A percentile compares a stretch with the other conserved stretches of the same genome.
Conservation (phyloP, 2,113 vertebrate genomes). For the Hypanus sabinus region DNA sequence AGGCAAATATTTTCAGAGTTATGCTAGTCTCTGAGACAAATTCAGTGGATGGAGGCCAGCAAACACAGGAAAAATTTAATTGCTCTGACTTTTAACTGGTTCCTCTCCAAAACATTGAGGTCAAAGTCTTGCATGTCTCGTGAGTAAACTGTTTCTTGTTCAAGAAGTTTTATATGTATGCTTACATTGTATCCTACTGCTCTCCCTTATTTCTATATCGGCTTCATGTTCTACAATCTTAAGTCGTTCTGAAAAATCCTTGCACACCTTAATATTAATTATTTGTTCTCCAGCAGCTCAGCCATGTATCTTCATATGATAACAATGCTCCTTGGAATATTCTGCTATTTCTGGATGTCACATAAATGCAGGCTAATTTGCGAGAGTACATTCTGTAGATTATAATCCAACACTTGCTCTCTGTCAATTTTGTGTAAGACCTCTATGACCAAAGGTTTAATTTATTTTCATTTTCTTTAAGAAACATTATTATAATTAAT, state of each 20-base stretch:
- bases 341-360: neutral
- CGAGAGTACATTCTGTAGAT: neutral
- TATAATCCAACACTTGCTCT: neutral
- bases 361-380: neutral
- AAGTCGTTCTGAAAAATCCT: neutral
- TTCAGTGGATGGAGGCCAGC: neutral
- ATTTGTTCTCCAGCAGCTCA: neutral
- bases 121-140: neutral
- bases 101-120: neutral
- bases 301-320: neutral
- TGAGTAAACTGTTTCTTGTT: neutral
- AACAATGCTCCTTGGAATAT: neutral
- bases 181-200: neutral
- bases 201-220: neutral
- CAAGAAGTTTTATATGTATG: neutral
- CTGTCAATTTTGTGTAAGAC: neutral
- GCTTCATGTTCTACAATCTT: neutral
- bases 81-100: neutral
- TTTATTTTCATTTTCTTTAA: neutral
- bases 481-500: neutral
- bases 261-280: neutral
- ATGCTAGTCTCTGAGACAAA: neutral
- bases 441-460: neutral
- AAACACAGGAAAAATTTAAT: neutral
- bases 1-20: constrained; percentile 33